phyloP scores from a whole-genome alignment of 2,113 vertebrate genomes.

The Martes martes region DNA sequence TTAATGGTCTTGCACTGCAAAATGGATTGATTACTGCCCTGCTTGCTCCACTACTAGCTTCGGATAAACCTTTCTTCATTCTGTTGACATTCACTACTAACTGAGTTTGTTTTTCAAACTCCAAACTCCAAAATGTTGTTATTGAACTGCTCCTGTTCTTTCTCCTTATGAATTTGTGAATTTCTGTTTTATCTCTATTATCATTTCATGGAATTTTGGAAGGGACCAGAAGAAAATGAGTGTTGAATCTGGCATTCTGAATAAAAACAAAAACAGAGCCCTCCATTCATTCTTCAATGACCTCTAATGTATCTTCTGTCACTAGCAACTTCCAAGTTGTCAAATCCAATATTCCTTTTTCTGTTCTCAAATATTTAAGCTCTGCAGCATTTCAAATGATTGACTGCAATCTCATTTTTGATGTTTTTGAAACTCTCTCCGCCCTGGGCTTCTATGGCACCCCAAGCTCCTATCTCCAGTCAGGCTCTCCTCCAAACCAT shows the following conservation, averaged over 20 bases:
- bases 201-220: not conserved
- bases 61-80: not conserved
- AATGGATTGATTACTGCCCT: not conserved
- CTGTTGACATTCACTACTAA: not conserved
- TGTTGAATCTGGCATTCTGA: not conserved
- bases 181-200: not conserved
- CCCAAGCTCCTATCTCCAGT: not conserved
- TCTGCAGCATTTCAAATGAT: not conserved
- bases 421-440: not conserved
- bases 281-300: not conserved
- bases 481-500: not conserved
- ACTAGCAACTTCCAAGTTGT: not conserved
- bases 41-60: not conserved
- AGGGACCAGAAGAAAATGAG: not conserved
- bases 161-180: not conserved
- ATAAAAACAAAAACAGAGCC: not conserved
- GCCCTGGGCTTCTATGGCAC: not conserved
- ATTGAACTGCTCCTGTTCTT: not conserved
- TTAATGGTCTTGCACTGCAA: not conserved
- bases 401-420: not conserved
- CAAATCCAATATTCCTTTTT: not conserved
- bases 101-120: not conserved
- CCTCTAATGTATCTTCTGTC: not conserved
- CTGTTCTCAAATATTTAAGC: not conserved
- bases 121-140: not conserved